Base-by-base conservation (phyloP, 2,797 vertebrate genomes). In the Phylloscopus collybita region DNA sequence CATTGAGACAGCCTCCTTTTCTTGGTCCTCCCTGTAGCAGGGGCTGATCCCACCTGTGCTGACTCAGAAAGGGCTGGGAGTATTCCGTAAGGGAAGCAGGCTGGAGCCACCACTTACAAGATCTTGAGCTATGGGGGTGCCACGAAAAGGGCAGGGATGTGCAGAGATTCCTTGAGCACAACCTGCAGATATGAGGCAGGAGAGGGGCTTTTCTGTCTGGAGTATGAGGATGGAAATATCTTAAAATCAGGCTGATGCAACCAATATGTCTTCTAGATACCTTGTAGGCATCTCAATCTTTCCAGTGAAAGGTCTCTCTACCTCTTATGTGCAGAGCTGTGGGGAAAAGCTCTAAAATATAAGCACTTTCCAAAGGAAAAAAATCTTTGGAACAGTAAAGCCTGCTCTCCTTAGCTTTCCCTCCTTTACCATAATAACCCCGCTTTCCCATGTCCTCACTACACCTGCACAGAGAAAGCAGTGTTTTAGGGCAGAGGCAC, bases 281-380 rank as follows among this genome's bases (percentile, higher is more conserved):
- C 11, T 57, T 42, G 10, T 12, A 69, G 47, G 15, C 15, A 80
- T 50, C 60, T 57, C 2, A 1, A 27, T 51, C 13, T 13, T 66
- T n/a, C 40, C 11, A 11, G 4, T 26, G 27, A 65, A 73, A 66
- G 2, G 10, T 45, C 7, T 49, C 8, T 75, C 56, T 57, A 29
- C 19, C n/a, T 80, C 13, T 17, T 49, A 3, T 1, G 9, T 0
- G 0, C 25, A 62, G n/a, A 74, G 42, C 29, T 50, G 23, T 11
- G 14, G 36, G 45, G 1, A 72, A 80, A 66, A 73, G 7, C 22
- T 67, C 71, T 56, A 26, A 72, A 90, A 59, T 23, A 19, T 0
- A 71, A 71, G 15, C 9, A 51, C 11, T 64, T 87, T 17, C 11
- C 23, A 67, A 74, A 71, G 30, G 16, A 23, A 62, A 64, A 64